Evolutionary conservation across 2,888 invertebrate species (phyloP), one percentile per base, ranked within the genome.

Genomic region (Pinctada fucata): DNA sequence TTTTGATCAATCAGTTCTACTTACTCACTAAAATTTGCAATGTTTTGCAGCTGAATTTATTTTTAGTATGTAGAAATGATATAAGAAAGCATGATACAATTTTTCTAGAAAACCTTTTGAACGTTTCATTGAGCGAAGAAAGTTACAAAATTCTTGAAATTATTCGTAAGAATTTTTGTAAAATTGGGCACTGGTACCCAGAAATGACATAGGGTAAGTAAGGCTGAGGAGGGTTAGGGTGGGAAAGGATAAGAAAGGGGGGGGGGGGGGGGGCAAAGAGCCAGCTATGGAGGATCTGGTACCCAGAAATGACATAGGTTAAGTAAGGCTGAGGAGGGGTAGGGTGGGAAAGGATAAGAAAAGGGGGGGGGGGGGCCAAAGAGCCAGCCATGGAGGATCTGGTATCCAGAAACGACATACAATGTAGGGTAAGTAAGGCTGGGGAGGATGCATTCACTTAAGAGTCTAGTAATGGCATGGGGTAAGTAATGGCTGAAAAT

Each of bases 161-260:
- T n/a, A n/a, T n/a, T n/a, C n/a, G n/a, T n/a, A n/a, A n/a, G n/a
- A n/a, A n/a, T n/a, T n/a, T n/a, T n/a, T n/a, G n/a, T n/a, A n/a
- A n/a, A n/a, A n/a, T n/a, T n/a, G n/a, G n/a, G n/a, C n/a, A n/a
- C 93, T 95, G 45, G 92, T 97, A 10, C 95, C 97, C 6, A 81
- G 83, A 76, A 82, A 69, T 63, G 86, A 85, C 75, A 72, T 76
- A 45, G 72, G 65, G 76, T 79, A 52, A 67, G 64, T 68, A 51
- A 52, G 82, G 13, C 81, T 93, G 94, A 94, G 13, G 94, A 93
- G 0, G 91, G 90, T 67, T 2, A n/a, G n/a, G n/a, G n/a, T 16
- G 88, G 85, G 0, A 92, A 48, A 90, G 94, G n/a, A n/a, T n/a
- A n/a, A 94, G 0, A 94, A 82, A 63, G 90, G 89, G 47, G 90